Base-by-base conservation (phyloP, 2,797 vertebrate genomes). In the Sphenodon punctatus region DNA sequence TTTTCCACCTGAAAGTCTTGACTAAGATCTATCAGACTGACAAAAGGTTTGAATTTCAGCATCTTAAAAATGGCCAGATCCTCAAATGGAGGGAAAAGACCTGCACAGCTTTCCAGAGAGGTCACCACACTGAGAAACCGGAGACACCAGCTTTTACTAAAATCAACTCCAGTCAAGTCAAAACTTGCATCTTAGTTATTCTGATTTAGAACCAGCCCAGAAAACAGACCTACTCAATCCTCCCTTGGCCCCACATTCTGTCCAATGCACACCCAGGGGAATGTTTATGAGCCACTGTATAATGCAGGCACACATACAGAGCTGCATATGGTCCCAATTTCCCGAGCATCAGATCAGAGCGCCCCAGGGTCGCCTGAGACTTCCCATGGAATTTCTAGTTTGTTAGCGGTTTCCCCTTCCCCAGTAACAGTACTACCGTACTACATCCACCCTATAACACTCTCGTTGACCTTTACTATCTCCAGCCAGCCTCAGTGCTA, bases 21-120 rank as follows among this genome's bases (percentile, higher is more conserved):
- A 23, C 8, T 34, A 58, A 42, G 51, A 2, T 4, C 1, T 8
- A 36, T 39, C 23, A 48, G 27, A 0, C 0, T 39, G 55, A 58
- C 20, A 58, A 55, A 36, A 36, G 46, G n/a, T 20, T 15, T 80
- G 64, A 27, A 43, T 16, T 83, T 15, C 60, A 75, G 14, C 4
- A 56, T 46, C 38, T 65, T n/a, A n/a, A n/a, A n/a, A 17, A 43
- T 1, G 7, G 73, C 25, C 13, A 88, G 71, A 19, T 51, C 36
- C 39, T 13, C 67, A 25, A 4, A 22, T n/a, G 19, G 53, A 15
- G 49, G 53, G 49, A 49, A 30, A 82, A 82, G 70, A 23, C 20
- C 39, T 5, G 3, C 1, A 0, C 15, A 67, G 41, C 48, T 80
- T 9, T 12, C 58, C 30, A 45, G 48, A 72, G 79, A 75, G 7